Percentiles rank a stretch among this genome's conserved stretches.
phyloP scores from a whole-genome alignment of 53 echinoderm and acorn worm species.

The Holothuria scabra region DNA sequence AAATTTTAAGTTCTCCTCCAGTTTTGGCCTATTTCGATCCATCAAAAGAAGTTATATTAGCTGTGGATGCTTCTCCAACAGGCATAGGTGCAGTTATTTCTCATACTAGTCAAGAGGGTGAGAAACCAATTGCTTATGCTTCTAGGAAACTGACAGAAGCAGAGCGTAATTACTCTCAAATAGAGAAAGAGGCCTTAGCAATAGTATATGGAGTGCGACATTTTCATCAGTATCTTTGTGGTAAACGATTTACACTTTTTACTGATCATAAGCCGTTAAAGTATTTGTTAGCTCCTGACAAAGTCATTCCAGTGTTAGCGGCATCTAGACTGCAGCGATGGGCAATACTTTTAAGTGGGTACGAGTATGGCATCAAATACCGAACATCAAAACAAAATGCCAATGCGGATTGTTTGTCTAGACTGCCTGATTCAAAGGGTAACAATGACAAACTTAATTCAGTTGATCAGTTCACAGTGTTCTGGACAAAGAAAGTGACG shows the following conservation, averaged over 20 bases:
- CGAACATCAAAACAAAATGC: too few relatives aligned
- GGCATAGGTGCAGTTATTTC: conserved; percentile 22
- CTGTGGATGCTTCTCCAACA: conserved; percentile 25
- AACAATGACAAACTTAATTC: too few relatives aligned
- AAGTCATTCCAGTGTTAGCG: conserved; percentile 10
- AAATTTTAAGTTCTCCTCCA: not conserved
- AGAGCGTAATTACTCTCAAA: conserved; percentile 50
- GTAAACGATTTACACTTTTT: conserved; percentile 21
- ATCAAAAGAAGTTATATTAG: conserved; percentile 14
- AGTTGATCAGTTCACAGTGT: too few relatives aligned
- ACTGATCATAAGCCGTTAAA: conserved; percentile 32
- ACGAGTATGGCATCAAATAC: too few relatives aligned
- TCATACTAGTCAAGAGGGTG: conserved; percentile 3
- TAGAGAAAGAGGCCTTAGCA: conserved; percentile 52
- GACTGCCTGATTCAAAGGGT: too few relatives aligned
- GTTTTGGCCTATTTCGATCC: conserved; percentile 23
- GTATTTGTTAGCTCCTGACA: conserved; percentile 8
- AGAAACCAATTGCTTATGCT: conserved; percentile 49
- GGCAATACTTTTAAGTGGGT: conserved; percentile 37
- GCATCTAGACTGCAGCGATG: conserved; percentile 49
- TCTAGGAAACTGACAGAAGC: conserved; percentile 40
- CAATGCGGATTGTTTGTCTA: too few relatives aligned
- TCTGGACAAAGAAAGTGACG: too few relatives aligned
- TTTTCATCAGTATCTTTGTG: conserved; percentile 54
- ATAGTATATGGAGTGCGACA: conserved; percentile 48